Evolutionary conservation across 2,113 vertebrate genomes (phyloP).

Genomic region (Osmerus mordax): DNA sequence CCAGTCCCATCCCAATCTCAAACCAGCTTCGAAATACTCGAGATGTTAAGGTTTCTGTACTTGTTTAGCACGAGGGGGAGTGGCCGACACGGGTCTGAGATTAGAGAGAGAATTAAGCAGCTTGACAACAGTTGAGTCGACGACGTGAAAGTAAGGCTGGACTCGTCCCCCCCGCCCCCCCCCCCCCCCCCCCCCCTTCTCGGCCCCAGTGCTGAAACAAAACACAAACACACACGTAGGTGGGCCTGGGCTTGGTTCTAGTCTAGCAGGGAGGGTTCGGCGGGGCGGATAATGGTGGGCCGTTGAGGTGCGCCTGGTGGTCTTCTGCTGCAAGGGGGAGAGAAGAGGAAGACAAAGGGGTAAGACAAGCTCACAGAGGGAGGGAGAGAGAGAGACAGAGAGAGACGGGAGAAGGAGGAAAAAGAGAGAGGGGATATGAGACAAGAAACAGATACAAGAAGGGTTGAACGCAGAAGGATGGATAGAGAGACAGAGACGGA

Average conservation of each 20-base stretch:
- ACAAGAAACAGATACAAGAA: no score
- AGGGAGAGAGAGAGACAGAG: slow-evolving; percentile 16
- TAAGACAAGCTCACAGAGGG: slow-evolving; percentile 53
- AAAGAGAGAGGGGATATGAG: neutral
- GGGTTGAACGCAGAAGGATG: no score
- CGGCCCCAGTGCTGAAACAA: slow-evolving; percentile 43
- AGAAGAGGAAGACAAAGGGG: slow-evolving; percentile 69
- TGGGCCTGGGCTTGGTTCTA: slow-evolving; percentile 67
- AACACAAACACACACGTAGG: slow-evolving; percentile 33
- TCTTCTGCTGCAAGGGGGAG: slow-evolving; percentile 85
- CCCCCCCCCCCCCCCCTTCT: slow-evolving; percentile 46
- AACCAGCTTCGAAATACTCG: slow-evolving; percentile 30
- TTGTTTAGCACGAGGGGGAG: slow-evolving; percentile 36
- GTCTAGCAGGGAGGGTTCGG: slow-evolving; percentile 92
- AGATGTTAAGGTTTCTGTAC: slow-evolving; percentile 48
- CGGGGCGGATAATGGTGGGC: slow-evolving; percentile 92
- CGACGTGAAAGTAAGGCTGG: slow-evolving; percentile 40
- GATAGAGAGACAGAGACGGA: no score
- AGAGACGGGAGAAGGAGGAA: neutral
- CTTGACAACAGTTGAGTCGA: slow-evolving; percentile 57
- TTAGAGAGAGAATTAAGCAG: slow-evolving; percentile 55
- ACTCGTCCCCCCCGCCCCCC: slow-evolving; percentile 31
- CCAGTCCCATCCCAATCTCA: slow-evolving; percentile 21
- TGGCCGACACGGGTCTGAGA: slow-evolving; percentile 28
- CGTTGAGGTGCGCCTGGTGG: slow-evolving; percentile 89